Conservation (phyloP, 2,888 invertebrate species). For the Mechanitis mazaeus region DNA sequence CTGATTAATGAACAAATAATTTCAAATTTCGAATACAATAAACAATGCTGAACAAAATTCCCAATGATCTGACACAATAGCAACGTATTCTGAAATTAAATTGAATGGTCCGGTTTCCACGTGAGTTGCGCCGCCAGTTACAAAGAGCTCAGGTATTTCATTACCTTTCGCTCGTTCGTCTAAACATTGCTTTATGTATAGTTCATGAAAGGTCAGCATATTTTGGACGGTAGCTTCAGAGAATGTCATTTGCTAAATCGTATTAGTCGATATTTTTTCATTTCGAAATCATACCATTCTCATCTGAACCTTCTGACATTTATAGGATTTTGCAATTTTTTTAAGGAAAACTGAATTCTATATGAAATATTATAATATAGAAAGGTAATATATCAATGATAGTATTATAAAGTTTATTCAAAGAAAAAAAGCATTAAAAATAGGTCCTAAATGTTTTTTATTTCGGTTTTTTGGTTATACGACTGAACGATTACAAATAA, state of each 20-base stretch:
- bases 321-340: not conserved
- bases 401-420: too few relatives aligned
- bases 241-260: conserved; percentile 14
- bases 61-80: conserved; percentile 37
- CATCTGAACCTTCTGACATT: conserved; percentile 3
- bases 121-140: conserved; percentile 37
- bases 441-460: too few relatives aligned
- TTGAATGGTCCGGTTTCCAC: conserved; percentile 46
- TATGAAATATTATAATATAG: too few relatives aligned
- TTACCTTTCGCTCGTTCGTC: conserved; percentile 34
- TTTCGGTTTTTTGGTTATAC: too few relatives aligned
- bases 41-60: conserved; percentile 34
- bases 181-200: conserved; percentile 29
- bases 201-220: conserved; percentile 30
- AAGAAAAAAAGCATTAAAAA: too few relatives aligned
- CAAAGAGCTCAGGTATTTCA: conserved; percentile 39
- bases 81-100: conserved; percentile 48
- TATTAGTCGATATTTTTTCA: conserved; percentile 12
- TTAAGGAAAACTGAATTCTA: too few relatives aligned
- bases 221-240: conserved; percentile 16
- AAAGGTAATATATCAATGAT: too few relatives aligned
- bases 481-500: too few relatives aligned
- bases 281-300: conserved; percentile 8
- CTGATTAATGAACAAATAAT: conserved; percentile 5
- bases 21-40: conserved; percentile 14